Conservation (phyloP, 2,888 invertebrate genomes). For the Dastarcus helophoroides region DNA sequence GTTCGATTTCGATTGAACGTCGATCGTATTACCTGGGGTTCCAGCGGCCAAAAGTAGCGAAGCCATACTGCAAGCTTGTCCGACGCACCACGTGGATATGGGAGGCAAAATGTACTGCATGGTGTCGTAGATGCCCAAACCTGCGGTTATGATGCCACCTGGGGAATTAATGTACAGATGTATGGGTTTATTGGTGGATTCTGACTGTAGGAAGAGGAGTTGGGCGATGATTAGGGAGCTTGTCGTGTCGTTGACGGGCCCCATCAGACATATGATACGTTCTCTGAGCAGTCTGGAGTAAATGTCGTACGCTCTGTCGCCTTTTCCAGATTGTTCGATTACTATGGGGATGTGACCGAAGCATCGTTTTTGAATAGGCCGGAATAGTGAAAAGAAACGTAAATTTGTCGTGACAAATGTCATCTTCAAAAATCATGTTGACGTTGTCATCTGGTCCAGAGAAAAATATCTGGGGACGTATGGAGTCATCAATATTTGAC, state of each 20-base stretch:
- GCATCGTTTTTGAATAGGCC: no score
- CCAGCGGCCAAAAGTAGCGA: slow-evolving; percentile 85
- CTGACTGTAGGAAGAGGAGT: slow-evolving; percentile 79
- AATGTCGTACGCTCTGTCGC: slow-evolving; percentile 94
- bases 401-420: no score
- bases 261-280: slow-evolving; percentile 94
- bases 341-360: slow-evolving; percentile 71
- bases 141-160: slow-evolving; percentile 90
- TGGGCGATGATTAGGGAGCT: slow-evolving; percentile 92
- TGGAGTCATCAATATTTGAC: no score
- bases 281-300: slow-evolving; percentile 92
- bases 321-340: slow-evolving; percentile 90
- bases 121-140: slow-evolving; percentile 94
- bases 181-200: slow-evolving; percentile 89
- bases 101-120: slow-evolving; percentile 97
- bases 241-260: slow-evolving; percentile 81
- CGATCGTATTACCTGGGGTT: slow-evolving; percentile 38
- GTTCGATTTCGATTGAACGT: not conserved
- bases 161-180: slow-evolving; percentile 92
- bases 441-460: no score
- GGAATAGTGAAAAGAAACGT: no score
- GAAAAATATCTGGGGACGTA: no score
- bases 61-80: slow-evolving; percentile 96
- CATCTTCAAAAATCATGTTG: no score
- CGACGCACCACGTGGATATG: slow-evolving; percentile 87